phyloP scores from a whole-genome alignment of 2,797 vertebrate species.

The Lepus townsendii region DNA sequence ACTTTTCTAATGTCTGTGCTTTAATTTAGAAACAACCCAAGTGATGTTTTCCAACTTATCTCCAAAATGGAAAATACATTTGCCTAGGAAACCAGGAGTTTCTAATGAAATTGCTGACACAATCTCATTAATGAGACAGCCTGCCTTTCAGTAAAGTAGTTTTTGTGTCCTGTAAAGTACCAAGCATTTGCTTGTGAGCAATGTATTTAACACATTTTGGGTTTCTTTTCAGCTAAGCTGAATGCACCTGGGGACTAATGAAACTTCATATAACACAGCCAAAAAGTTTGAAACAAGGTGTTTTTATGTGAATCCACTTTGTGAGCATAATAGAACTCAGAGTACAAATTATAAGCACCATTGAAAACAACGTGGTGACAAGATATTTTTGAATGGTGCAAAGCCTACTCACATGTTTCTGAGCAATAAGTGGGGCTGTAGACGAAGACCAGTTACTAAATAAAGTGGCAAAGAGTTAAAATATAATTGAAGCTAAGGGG shows the following conservation, averaged over 20 bases:
- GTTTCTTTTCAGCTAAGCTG: conserved; percentile 56
- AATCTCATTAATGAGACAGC: conserved; percentile 39
- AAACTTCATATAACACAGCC: conserved; percentile 21
- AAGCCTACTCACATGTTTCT: background rate
- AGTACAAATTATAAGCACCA: conserved; percentile 33
- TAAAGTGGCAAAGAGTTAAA: background rate
- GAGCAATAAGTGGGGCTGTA: background rate
- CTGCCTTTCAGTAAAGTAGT: conserved; percentile 52
- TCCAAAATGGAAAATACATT: conserved; percentile 31
- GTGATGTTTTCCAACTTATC: conserved; percentile 63
- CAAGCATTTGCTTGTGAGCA: conserved; percentile 57
- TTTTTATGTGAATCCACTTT: conserved; percentile 58
- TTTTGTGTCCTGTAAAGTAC: conserved; percentile 50
- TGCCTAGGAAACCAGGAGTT: conserved; percentile 23
- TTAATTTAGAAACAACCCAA: conserved; percentile 69
- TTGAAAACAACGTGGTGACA: background rate
- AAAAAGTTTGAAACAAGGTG: conserved; percentile 51
- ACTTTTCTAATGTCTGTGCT: conserved; percentile 63
- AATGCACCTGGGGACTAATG: conserved; percentile 39
- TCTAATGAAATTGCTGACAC: conserved; percentile 62
- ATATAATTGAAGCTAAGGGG: background rate
- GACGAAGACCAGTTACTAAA: conserved; percentile 11
- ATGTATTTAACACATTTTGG: conserved; percentile 53
- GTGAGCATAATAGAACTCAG: conserved; percentile 2
- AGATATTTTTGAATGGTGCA: conserved; percentile 13